Base-by-base conservation (phyloP, 2,113 vertebrate genomes). In the Orcinus orca region DNA sequence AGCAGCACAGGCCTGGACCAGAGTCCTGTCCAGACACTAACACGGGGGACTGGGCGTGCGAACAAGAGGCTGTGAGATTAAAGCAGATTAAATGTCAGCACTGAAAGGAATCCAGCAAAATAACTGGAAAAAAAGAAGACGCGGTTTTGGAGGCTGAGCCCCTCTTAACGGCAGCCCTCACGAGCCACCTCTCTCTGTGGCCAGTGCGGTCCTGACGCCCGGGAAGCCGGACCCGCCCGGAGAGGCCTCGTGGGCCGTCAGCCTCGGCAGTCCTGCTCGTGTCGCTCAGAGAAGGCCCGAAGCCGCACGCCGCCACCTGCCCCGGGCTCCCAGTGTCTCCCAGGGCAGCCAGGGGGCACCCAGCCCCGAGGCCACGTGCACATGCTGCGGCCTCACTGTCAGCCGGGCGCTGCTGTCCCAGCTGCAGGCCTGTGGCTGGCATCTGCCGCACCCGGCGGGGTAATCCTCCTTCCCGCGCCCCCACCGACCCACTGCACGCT, bases 381-480 rank as follows among this genome's bases (percentile, higher is more conserved):
- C 18, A 0, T 1, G 17, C 3, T 5, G 7, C 17, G n/a, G n/a
- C 55, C 62, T 5, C 3, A 1, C 17, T 0, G 33, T 15, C 23
- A 47, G 65, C 53, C n/a, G 0, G 25, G 65, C 3, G 55, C 97
- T 17, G 93, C 77, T 96, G 96, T 97, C 95, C 88, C 97, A 93
- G 96, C 93, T 90, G 50, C 91, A 92, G 97, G 97, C 97, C 98
- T 98, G 98, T 95, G 89, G 58, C 95, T 70, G 97, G 98, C 98
- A 99, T 98, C 98, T 98, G 98, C 98, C 95, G 83, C 23, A 23
- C 95, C 89, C 96, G 97, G 95, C 53, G 10, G 47, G 47, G 96
- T 99, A 99, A 99, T 98, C 98, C 98, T 97, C 98, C 98, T 97
- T 97, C 41, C 94, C 98, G 96, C 95, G 91, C 53, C 87, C 97